Percentiles rank a stretch among this genome's conserved stretches.
Conservation (phyloP, 2,797 vertebrate species). For the Pelobates cultripes region DNA sequence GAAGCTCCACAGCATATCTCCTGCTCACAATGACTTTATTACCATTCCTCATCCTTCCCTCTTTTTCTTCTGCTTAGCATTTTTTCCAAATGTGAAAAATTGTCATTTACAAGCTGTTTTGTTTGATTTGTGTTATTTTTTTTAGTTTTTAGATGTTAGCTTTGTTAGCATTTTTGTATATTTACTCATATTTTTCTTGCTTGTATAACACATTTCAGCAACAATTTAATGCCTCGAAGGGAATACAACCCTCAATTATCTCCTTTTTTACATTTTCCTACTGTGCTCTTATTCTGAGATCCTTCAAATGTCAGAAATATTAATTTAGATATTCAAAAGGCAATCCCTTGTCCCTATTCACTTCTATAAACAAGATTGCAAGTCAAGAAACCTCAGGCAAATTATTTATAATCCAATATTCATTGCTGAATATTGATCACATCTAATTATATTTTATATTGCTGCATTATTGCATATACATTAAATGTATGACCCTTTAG, state of each 20-base stretch:
- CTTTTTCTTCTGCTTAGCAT: too few relatives aligned
- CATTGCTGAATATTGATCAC: slow-evolving; percentile 15
- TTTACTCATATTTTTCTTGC: too few relatives aligned
- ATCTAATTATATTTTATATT: slow-evolving; percentile 35
- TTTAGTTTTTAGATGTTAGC: too few relatives aligned
- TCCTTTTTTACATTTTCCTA: not conserved
- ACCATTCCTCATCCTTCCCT: too few relatives aligned
- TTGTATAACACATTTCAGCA: too few relatives aligned
- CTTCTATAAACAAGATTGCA: not conserved
- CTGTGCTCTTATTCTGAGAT: slow-evolving; percentile 1
- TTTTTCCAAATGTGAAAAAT: too few relatives aligned
- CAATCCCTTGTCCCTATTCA: not conserved
- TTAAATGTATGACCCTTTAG: not conserved
- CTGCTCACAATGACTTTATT: too few relatives aligned
- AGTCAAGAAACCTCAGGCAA: not conserved
- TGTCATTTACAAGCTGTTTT: too few relatives aligned
- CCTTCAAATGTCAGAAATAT: not conserved
- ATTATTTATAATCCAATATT: slow-evolving; percentile 24
- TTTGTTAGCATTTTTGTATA: too few relatives aligned
- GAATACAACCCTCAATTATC: slow-evolving; percentile 10
- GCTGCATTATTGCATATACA: slow-evolving; percentile 1
- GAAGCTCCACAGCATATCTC: too few relatives aligned
- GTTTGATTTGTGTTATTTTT: too few relatives aligned
- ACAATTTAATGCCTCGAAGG: not conserved
- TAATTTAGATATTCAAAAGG: not conserved